These are phyloP conservation scores for Gryon sp. DNA, from an alignment of 1,140 invertebrate genomes.

Conservation along the genomic window DNA sequence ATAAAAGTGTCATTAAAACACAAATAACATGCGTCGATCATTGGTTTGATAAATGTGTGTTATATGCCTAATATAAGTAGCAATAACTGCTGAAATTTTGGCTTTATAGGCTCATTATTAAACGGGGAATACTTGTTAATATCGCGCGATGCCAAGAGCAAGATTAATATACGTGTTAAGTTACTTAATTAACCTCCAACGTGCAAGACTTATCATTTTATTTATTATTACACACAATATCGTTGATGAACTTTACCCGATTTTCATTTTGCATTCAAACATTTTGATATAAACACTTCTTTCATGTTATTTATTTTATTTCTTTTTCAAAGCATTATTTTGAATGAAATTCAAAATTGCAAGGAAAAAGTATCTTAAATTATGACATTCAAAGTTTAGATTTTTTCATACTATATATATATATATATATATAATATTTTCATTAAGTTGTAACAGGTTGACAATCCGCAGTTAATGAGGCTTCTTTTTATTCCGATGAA, in stretches of 20 bases:
- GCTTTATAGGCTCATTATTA: conserved; percentile 62
- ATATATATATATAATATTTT: no score
- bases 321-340: no score
- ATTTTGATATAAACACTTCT: no score
- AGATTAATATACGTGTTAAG: conserved; percentile 62
- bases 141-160: conserved; percentile 48
- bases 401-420: no score
- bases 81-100: conserved; percentile 55
- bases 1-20: conserved; percentile 11
- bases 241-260: neutral
- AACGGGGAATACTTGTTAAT: conserved; percentile 56
- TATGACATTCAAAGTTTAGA: no score
- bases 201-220: conserved; percentile 28
- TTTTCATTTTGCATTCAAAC: conserved; percentile 1
- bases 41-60: conserved; percentile 42
- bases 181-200: conserved; percentile 63
- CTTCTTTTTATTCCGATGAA: no score
- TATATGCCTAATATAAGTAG: conserved; percentile 26
- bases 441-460: no score
- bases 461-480: no score
- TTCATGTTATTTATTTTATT: no score
- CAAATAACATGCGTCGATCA: neutral
- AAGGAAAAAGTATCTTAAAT: no score
- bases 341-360: no score
- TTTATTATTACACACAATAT: conserved; percentile 2